Evolutionary conservation across 2,113 vertebrate genomes (phyloP).

Genomic region (Megalops atlanticus): DNA sequence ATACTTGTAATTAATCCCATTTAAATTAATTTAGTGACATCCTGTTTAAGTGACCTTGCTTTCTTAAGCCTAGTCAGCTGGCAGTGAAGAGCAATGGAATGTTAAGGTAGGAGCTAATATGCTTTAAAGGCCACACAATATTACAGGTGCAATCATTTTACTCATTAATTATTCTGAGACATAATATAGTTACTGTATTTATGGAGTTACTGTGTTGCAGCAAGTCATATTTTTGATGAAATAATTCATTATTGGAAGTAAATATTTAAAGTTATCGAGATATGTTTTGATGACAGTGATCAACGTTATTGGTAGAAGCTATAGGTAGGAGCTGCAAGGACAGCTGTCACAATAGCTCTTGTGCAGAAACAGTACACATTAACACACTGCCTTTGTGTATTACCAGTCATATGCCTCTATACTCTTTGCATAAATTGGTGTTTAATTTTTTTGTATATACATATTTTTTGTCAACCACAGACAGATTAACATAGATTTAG

Average conservation of each 20-base stretch:
- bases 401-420: no score
- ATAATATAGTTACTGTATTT: slow-evolving; percentile 73
- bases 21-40: slow-evolving; percentile 37
- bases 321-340: neutral
- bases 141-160: slow-evolving; percentile 71
- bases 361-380: neutral
- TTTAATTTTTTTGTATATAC: no score
- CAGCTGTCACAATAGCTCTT: neutral
- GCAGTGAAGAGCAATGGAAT: slow-evolving; percentile 73
- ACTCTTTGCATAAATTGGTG: no score
- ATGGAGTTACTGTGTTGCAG: slow-evolving; percentile 70
- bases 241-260: slow-evolving; percentile 62
- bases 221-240: slow-evolving; percentile 58
- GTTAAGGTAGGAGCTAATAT: slow-evolving; percentile 65
- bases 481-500: no score
- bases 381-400: no score
- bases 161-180: slow-evolving; percentile 74
- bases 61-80: slow-evolving; percentile 63
- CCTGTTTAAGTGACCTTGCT: slow-evolving; percentile 73
- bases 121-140: slow-evolving; percentile 69
- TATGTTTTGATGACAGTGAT: no score
- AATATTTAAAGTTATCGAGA: no score
- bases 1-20: no score
- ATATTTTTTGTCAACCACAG: no score
- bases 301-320: neutral